phyloP scores from a whole-genome alignment of 2,888 invertebrate genomes.

The Helicoverpa assulta region DNA sequence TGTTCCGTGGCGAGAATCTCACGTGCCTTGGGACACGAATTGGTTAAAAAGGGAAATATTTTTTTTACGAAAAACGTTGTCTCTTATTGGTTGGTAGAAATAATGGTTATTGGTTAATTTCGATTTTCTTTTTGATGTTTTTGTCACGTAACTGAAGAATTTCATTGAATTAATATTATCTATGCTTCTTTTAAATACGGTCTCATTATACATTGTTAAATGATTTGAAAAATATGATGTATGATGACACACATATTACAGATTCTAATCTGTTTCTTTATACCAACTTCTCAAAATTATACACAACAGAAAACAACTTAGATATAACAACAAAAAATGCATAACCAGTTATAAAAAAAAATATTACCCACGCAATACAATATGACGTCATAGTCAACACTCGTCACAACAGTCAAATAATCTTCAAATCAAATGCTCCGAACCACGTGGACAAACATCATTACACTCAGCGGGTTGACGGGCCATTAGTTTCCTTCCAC shows the following conservation, averaged over 20 bases:
- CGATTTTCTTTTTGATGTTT: background rate
- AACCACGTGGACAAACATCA: conserved; percentile 34
- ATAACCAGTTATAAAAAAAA: background rate
- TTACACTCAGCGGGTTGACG: conserved; percentile 11
- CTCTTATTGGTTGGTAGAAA: conserved; percentile 5
- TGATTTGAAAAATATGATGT: no score
- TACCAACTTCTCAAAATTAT: no score
- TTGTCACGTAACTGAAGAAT: no score
- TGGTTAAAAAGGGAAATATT: conserved; percentile 31
- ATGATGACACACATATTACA: no score
- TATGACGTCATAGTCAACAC: conserved; percentile 22
- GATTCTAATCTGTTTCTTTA: no score
- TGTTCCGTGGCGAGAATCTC: conserved; percentile 29
- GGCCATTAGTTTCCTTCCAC: background rate
- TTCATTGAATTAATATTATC: no score
- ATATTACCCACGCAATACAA: background rate
- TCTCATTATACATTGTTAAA: no score
- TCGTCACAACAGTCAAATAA: conserved; percentile 32
- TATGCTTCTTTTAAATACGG: no score
- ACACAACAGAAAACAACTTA: no score
- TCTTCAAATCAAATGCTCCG: conserved; percentile 26
- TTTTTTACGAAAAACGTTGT: background rate
- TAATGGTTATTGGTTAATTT: background rate
- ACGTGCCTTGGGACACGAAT: conserved; percentile 25
- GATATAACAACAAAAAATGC: no score